Evolutionary conservation across 2,888 invertebrate species (phyloP).

Genomic region (Morpho achilles): DNA sequence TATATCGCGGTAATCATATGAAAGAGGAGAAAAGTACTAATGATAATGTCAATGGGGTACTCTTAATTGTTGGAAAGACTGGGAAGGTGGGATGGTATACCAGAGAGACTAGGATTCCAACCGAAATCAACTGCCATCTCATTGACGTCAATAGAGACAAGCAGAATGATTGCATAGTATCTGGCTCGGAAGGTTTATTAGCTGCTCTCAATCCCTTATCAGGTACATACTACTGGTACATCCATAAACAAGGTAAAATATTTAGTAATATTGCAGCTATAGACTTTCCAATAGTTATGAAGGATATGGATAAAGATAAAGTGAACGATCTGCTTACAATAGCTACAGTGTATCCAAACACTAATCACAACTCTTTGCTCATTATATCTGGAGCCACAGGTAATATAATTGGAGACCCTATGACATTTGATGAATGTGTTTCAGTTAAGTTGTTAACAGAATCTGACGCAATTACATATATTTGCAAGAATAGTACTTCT

Average conservation of each 20-base stretch:
- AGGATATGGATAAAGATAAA: slow-evolving; percentile 86
- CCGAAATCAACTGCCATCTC: slow-evolving; percentile 85
- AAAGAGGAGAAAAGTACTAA: slow-evolving; percentile 67
- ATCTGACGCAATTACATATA: slow-evolving; percentile 74
- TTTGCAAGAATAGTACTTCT: slow-evolving; percentile 78
- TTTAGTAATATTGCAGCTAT: slow-evolving; percentile 77
- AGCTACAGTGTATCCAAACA: slow-evolving; percentile 71
- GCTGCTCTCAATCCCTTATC: slow-evolving; percentile 75
- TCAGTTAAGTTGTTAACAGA: slow-evolving; percentile 78
- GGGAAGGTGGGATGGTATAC: slow-evolving; percentile 88
- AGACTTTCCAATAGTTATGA: slow-evolving; percentile 84
- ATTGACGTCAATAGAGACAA: slow-evolving; percentile 86
- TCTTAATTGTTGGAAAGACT: slow-evolving; percentile 83
- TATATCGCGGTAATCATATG: slow-evolving; percentile 84
- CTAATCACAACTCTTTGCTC: slow-evolving; percentile 80
- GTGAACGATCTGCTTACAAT: slow-evolving; percentile 84
- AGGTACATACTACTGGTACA: slow-evolving; percentile 79
- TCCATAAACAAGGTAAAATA: slow-evolving; percentile 74
- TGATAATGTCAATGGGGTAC: slow-evolving; percentile 81
- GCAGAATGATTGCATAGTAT: slow-evolving; percentile 85
- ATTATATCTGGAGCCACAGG: slow-evolving; percentile 86
- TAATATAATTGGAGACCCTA: slow-evolving; percentile 81
- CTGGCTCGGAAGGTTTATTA: slow-evolving; percentile 82
- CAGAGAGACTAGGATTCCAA: slow-evolving; percentile 83
- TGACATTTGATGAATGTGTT: slow-evolving; percentile 79